Conservation (phyloP, 2,113 vertebrate species). For the Notothenia coriiceps region DNA sequence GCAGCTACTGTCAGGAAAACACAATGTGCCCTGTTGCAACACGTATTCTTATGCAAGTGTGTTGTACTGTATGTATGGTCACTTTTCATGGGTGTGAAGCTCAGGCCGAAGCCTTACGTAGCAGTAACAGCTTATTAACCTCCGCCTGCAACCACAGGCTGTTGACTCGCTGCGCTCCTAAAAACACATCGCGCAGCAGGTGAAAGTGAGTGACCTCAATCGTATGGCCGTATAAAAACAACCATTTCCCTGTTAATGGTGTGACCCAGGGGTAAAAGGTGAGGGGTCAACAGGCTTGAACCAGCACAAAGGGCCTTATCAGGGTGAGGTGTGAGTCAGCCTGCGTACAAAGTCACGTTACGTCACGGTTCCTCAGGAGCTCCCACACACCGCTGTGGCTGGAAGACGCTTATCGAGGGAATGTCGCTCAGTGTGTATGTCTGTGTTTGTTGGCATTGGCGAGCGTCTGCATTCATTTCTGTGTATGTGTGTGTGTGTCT, state of each 20-base stretch:
- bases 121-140: slow-evolving; percentile 42
- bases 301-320: slow-evolving; percentile 52
- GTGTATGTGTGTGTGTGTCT: slow-evolving; percentile 13
- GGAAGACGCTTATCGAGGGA: slow-evolving; percentile 81
- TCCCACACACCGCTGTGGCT: slow-evolving; percentile 47
- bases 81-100: slow-evolving; percentile 8
- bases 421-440: slow-evolving; percentile 40
- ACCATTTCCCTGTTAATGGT: slow-evolving; percentile 61
- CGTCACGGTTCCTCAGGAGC: slow-evolving; percentile 32
- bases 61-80: background rate
- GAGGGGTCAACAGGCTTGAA: slow-evolving; percentile 51
- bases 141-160: slow-evolving; percentile 6
- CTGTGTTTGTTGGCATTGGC: slow-evolving; percentile 26
- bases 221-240: slow-evolving; percentile 45
- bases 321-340: slow-evolving; percentile 48
- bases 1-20: slow-evolving; percentile 48
- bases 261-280: slow-evolving; percentile 55
- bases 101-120: background rate
- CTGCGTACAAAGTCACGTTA: background rate
- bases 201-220: slow-evolving; percentile 49
- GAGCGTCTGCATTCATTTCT: slow-evolving; percentile 32
- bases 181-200: slow-evolving; percentile 40
- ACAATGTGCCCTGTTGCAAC: slow-evolving; percentile 11
- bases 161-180: slow-evolving; percentile 33
- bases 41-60: background rate